A percentile compares a stretch with the other conserved stretches of the same genome.
Conservation (phyloP, 2,797 vertebrate species). For the Hippocampus kuda region DNA sequence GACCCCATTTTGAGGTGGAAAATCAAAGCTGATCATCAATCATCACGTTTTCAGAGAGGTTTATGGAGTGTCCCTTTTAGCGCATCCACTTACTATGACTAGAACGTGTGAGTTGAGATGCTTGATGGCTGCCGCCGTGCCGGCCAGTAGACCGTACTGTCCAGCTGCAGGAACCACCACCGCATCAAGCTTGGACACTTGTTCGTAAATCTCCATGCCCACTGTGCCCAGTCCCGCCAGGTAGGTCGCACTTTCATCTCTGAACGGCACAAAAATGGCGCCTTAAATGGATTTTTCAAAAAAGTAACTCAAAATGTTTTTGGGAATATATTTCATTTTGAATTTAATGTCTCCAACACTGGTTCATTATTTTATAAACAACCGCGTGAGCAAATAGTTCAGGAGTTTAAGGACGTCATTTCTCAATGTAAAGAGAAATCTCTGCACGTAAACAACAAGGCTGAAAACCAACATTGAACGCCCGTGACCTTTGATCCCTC, state of each 20-base stretch:
- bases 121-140: conserved; percentile 78
- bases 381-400: too few species aligned
- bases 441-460: too few species aligned
- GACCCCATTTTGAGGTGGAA: conserved; percentile 10
- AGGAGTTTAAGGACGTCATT: too few species aligned
- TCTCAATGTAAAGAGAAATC: too few species aligned
- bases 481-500: too few species aligned
- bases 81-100: conserved; percentile 74
- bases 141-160: conserved; percentile 75
- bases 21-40: conserved; percentile 2
- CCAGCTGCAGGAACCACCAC: conserved; percentile 79
- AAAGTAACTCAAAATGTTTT: neutral
- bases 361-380: too few species aligned
- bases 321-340: too few species aligned
- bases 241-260: conserved; percentile 74
- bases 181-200: conserved; percentile 78
- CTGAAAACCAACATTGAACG: too few species aligned
- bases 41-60: neutral
- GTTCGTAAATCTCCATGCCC: conserved; percentile 80
- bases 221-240: conserved; percentile 82
- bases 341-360: too few species aligned
- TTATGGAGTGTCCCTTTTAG: neutral
- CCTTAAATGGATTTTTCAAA: neutral
- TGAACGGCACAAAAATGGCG: conserved; percentile 27
- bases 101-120: conserved; percentile 73